Conservation (phyloP, 1,140 invertebrate species). For the Laodelphax striatellus region DNA sequence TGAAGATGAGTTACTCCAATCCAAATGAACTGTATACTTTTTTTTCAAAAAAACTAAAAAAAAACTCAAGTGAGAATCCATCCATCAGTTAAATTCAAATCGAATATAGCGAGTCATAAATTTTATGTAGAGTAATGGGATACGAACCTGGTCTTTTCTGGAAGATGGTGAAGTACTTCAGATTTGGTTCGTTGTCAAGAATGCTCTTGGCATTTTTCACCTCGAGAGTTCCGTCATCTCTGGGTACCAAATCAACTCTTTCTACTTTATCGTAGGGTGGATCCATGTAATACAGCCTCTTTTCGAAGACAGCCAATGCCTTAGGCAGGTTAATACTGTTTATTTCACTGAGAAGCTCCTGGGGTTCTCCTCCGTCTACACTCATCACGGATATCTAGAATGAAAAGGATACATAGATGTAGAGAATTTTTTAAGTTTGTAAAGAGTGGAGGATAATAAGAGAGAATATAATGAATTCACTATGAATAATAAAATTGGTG, state of each 20-base stretch:
- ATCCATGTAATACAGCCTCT: conserved; percentile 79
- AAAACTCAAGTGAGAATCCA: no score
- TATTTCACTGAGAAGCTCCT: conserved; percentile 51
- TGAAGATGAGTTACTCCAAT: no score
- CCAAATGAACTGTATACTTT: no score
- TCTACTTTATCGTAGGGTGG: conserved; percentile 81
- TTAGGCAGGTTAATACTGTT: conserved; percentile 65
- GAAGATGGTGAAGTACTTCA: conserved; percentile 82
- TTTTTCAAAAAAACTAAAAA: no score
- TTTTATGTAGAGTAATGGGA: conserved; percentile 4
- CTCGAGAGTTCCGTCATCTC: conserved; percentile 32
- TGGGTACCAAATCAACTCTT: conserved; percentile 72
- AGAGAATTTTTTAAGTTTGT: not conserved
- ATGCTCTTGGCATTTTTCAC: conserved; percentile 53
- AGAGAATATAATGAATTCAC: no score
- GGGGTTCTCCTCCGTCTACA: conserved; percentile 58
- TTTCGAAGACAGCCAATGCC: conserved; percentile 73
- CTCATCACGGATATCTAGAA: conserved; percentile 53
- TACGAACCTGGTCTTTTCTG: conserved; percentile 55
- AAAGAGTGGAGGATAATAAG: no score
- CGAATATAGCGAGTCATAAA: not conserved
- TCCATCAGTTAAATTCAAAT: conserved; percentile 11
- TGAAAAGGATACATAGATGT: conserved; percentile 2
- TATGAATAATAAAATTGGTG: no score
- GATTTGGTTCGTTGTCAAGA: conserved; percentile 71